Conservation (phyloP, 2,113 vertebrate species). For the Camelus dromedarius region DNA sequence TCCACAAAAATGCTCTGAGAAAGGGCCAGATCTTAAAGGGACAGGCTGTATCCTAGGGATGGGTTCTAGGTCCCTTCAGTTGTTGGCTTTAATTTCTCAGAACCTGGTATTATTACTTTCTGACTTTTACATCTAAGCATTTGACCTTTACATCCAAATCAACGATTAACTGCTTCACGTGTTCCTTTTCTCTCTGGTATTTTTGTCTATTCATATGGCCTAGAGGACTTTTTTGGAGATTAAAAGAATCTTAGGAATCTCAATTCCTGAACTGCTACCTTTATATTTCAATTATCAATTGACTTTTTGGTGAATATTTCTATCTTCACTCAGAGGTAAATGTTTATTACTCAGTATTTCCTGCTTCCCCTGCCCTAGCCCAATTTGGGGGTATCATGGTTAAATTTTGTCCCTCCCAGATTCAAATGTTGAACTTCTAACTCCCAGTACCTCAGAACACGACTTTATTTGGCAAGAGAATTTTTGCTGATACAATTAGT, state of each 20-base stretch:
- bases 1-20: background rate
- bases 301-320: background rate
- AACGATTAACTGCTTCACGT: background rate
- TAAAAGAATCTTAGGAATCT: slow-evolving; percentile 10
- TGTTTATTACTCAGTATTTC: background rate
- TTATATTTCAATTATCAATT: slow-evolving; percentile 21
- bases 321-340: background rate
- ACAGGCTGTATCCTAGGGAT: too few relatives aligned
- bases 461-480: background rate
- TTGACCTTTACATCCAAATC: slow-evolving; percentile 35
- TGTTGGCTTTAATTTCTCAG: slow-evolving; percentile 18
- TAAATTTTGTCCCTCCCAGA: background rate
- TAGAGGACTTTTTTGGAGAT: background rate
- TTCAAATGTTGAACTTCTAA: background rate
- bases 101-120: background rate
- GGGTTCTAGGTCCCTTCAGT: too few relatives aligned
- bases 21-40: background rate
- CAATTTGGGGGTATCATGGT: background rate
- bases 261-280: background rate
- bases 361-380: too few relatives aligned
- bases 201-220: background rate
- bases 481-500: background rate
- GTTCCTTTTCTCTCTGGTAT: slow-evolving; percentile 35
- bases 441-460: background rate
- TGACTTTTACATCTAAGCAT: background rate